Percentiles rank a stretch among this genome's conserved stretches.
phyloP scores from a whole-genome alignment of 2,888 invertebrate genomes.

The Idaea aversata region DNA sequence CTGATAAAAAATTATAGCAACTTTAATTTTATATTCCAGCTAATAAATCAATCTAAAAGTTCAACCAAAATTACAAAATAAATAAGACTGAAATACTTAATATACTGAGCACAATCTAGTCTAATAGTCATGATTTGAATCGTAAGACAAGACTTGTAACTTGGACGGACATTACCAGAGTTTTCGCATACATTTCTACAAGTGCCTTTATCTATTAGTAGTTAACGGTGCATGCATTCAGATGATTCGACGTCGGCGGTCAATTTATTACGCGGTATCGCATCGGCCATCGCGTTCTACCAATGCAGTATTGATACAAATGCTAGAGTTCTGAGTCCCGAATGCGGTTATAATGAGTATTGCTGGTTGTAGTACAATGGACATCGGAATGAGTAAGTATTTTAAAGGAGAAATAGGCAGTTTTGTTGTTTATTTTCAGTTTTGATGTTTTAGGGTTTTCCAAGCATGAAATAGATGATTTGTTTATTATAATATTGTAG shows the following conservation, averaged over 20 bases:
- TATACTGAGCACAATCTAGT: not conserved
- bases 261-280: conserved; percentile 70
- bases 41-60: not conserved
- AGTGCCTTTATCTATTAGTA: conserved; percentile 39
- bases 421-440: not conserved
- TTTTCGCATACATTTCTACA: not conserved
- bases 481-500: no score
- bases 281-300: conserved; percentile 48
- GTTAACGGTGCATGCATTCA: conserved; percentile 62
- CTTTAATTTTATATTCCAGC: not conserved
- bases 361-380: conserved; percentile 29
- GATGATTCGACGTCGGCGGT: conserved; percentile 54
- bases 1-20: not conserved
- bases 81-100: not conserved
- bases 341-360: conserved; percentile 25
- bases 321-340: conserved; percentile 28
- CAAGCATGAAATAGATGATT: not conserved
- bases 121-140: not conserved
- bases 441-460: not conserved
- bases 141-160: not conserved
- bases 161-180: not conserved
- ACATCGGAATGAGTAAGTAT: conserved; percentile 26
- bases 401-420: conserved; percentile 12
- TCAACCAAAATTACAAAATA: not conserved
- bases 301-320: conserved; percentile 29